Evolutionary conservation across 2,113 vertebrate genomes (phyloP).

Genomic region (Menidia beryllina): DNA sequence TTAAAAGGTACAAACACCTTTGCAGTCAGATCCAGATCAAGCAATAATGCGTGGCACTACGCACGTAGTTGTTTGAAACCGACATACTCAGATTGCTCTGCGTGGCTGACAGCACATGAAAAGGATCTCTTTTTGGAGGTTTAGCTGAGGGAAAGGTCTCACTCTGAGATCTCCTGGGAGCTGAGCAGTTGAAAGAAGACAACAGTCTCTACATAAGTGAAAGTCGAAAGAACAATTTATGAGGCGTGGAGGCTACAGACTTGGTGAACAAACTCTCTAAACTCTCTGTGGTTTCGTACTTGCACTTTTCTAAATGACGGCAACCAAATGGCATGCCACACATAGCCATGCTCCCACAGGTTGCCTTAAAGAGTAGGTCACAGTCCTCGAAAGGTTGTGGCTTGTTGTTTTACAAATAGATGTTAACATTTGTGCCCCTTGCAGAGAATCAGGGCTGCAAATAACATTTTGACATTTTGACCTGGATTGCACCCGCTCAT

Average conservation of each 20-base stretch:
- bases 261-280: neutral
- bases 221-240: neutral
- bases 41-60: neutral
- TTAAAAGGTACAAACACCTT: neutral
- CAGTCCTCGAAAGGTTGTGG: neutral
- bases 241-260: neutral
- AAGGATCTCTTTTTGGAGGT: neutral
- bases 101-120: neutral
- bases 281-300: neutral
- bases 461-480: neutral
- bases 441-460: neutral
- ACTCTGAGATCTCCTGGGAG: neutral
- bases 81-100: neutral
- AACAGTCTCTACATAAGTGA: neutral
- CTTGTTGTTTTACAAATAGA: neutral
- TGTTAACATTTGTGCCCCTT: neutral
- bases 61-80: neutral
- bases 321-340: slow-evolving; percentile 4
- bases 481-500: neutral
- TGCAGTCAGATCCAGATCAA: neutral
- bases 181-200: neutral
- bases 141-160: neutral
- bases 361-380: neutral
- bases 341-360: neutral
- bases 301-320: neutral